Evolutionary conservation across 2,797 vertebrate genomes (phyloP), one percentile per base, ranked within the genome.

Genomic region (Leuciscus waleckii): DNA sequence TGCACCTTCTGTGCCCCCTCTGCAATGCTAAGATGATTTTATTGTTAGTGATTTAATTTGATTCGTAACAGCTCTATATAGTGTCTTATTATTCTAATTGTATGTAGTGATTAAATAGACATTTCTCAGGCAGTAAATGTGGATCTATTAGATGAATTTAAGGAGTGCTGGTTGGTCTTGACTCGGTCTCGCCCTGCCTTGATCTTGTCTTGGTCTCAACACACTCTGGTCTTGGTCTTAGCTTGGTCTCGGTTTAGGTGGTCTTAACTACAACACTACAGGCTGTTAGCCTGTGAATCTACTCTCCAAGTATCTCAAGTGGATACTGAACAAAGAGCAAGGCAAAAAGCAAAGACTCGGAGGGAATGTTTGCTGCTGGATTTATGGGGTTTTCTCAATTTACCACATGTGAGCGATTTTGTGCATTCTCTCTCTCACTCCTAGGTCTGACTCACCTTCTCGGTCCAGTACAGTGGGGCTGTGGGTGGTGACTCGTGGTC

Each of bases 401-500:
- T 56, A 29, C 14, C 6, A 21, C 16, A 56, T 0, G 61, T 0
- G 2, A 26, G 77, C 1, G 17, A 29, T 49, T 79, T 9, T 39
- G n/a, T 19, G 54, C 46, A 43, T 17, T 68, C 13, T 41, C 39
- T 6, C 37, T 32, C 26, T 21, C 37, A 17, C 7, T 73, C 39
- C 39, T 43, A 7, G 46, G 9, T 81, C 19, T 35, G 69, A 54
- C 56, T 82, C 61, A 99, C 98, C 98, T 89, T 99, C 98, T 96
- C 97, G 95, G 75, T 99, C 98, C 26, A 95, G 74, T 35, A 98
- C 81, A 2, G 83, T 96, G 29, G 97, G 97, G 92, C 97, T 98
- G 91, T 96, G 97, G 46, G 95, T 95, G 78, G 92, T 87, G 84
- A 96, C 95, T 26, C 94, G 94, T 0, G 95, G 94, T 85, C 97